These are phyloP conservation scores for Moxostoma hubbsi DNA, from an alignment of 2,797 vertebrate species.

Conservation along the genomic window DNA sequence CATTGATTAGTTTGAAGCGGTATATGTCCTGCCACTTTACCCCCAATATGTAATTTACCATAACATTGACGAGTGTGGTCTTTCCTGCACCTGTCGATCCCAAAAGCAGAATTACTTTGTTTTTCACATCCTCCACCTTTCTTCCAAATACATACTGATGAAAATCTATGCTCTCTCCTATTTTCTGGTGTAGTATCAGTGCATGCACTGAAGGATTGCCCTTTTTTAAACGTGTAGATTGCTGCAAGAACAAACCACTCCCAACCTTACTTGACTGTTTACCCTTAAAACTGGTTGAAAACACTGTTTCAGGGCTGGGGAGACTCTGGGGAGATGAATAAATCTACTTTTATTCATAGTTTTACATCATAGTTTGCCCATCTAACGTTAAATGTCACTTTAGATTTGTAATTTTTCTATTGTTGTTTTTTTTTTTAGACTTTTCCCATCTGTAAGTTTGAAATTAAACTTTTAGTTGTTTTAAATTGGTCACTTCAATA, in stretches of 20 bases:
- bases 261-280: background rate
- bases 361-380: too few species aligned
- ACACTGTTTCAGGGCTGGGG: slow-evolving; percentile 24
- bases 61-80: slow-evolving; percentile 53
- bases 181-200: background rate
- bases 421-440: too few species aligned
- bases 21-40: slow-evolving; percentile 50
- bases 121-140: slow-evolving; percentile 51
- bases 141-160: slow-evolving; percentile 41
- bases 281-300: background rate
- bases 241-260: slow-evolving; percentile 37
- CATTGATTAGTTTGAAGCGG: slow-evolving; percentile 54
- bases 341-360: too few species aligned
- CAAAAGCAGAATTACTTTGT: slow-evolving; percentile 51
- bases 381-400: too few species aligned
- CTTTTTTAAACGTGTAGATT: slow-evolving; percentile 28
- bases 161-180: slow-evolving; percentile 12
- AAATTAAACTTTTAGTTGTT: too few species aligned
- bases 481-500: too few species aligned
- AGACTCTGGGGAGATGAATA: too few species aligned
- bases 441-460: too few species aligned
- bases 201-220: slow-evolving; percentile 35
- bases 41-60: slow-evolving; percentile 52
- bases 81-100: slow-evolving; percentile 56
- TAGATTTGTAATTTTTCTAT: too few species aligned